Evolutionary conservation across 1,140 invertebrate species (phyloP).

Genomic region (Macrobrachium nipponense): DNA sequence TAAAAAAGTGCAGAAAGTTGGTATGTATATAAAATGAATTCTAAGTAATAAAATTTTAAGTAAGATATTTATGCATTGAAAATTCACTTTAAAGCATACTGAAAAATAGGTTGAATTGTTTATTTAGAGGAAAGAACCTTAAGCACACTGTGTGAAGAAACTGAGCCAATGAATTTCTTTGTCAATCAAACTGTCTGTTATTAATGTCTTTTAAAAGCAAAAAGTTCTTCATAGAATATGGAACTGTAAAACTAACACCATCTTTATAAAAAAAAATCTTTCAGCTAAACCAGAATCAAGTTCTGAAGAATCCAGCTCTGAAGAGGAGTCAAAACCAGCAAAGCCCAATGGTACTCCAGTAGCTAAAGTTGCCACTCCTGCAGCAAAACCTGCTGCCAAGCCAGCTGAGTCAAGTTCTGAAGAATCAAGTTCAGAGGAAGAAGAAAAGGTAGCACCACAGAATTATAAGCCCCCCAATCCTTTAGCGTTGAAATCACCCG

Average conservation of each 20-base stretch:
- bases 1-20: too few species aligned
- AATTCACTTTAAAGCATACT: too few species aligned
- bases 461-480: neutral
- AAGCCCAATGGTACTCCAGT: neutral
- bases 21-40: too few species aligned
- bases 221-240: neutral
- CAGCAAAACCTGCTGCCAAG: constrained; percentile 1
- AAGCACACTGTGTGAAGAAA: too few species aligned
- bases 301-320: constrained; percentile 23
- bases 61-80: too few species aligned
- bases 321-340: constrained; percentile 10
- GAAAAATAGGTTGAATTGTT: too few species aligned
- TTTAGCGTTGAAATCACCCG: constrained; percentile 1
- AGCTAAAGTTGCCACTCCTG: neutral
- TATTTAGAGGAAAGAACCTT: too few species aligned
- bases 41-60: too few species aligned
- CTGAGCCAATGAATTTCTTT: too few species aligned
- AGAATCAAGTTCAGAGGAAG: constrained; percentile 15
- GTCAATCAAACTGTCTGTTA: too few species aligned
- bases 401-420: constrained; percentile 26
- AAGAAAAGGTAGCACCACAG: neutral
- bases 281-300: neutral
- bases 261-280: neutral
- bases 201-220: too few species aligned
- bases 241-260: neutral